A percentile compares a stretch with the other conserved stretches of the same genome.
These are phyloP conservation scores for Pangasius macronema DNA, from an alignment of 2,797 vertebrate genomes.

Conservation along the genomic window DNA sequence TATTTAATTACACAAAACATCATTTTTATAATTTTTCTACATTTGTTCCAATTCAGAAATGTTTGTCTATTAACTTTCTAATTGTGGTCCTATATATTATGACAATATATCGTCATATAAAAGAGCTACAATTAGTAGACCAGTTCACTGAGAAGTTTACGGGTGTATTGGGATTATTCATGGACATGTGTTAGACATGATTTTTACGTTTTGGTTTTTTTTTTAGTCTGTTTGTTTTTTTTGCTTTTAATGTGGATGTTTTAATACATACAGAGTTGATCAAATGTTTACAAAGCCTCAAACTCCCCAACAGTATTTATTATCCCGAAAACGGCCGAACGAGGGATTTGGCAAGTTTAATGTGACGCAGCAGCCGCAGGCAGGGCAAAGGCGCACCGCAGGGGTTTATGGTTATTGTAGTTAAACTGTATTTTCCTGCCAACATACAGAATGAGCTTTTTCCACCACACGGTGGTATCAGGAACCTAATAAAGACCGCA, in stretches of 20 bases:
- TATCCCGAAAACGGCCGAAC: fast-evolving
- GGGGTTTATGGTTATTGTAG: constrained; percentile 70
- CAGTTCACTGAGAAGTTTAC: not conserved
- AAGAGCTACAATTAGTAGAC: not conserved
- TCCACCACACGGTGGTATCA: constrained; percentile 39
- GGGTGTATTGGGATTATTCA: not conserved
- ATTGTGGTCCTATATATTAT: not conserved
- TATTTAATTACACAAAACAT: too few species aligned
- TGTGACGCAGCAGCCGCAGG: not conserved
- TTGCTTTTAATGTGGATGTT: not conserved
- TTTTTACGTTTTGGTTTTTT: not conserved
- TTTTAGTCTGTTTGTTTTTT: too few species aligned
- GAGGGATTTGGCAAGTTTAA: constrained; percentile 2
- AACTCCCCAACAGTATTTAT: not conserved
- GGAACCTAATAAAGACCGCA: not conserved
- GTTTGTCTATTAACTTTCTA: too few species aligned
- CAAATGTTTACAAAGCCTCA: not conserved
- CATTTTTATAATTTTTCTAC: too few species aligned
- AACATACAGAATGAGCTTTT: not conserved
- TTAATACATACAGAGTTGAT: not conserved
- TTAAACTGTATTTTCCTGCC: constrained; percentile 29
- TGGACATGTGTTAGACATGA: not conserved
- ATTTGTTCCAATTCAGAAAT: too few species aligned
- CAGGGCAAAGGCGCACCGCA: not conserved
- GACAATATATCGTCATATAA: not conserved